Evolutionary conservation across 2,797 vertebrate species (phyloP), one percentile per base, ranked within the genome.

Genomic region (Pachyuromys duprasi): DNA sequence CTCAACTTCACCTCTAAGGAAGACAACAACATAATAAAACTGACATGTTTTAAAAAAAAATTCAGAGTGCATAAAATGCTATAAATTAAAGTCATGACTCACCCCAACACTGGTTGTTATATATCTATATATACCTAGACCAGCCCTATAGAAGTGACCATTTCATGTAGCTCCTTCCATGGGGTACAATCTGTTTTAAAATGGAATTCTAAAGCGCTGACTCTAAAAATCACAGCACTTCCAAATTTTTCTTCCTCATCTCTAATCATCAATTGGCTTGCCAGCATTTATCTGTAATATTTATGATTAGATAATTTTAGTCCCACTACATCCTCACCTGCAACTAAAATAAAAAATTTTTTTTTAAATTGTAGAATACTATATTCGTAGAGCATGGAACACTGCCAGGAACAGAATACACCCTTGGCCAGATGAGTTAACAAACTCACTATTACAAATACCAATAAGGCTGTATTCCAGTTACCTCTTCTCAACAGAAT

Each of bases 241-340:
- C 89, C 86, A n/a, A 80, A n/a, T 89, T 72, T 93, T 67, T 95
- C 87, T 91, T 70, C 70, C 89, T 75, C 79, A 78, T 53, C 36
- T 57, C 5, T 81, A 39, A 93, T 84, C 57, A 91, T 45, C 63
- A 84, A 74, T 60, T 24, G 28, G 14, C 55, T 76, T 88, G 81
- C 53, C n/a, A 82, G 60, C 74, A 55, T 39, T 78, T 74, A 81
- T 86, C 83, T 57, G 65, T 67, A 55, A 36, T 53, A 72, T 95
- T 93, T 76, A 67, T 57, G 74, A 92, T 75, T 55, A 72, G 42
- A 55, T 60, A 80, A 86, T 36, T 86, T 86, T 90, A 89, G 53
- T 75, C 57, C 72, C 80, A 11, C 33, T 63, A 57, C 20, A 94
- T 14, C n/a, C n/a, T 12, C 18, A 70, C 33, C 12, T n/a, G 9